These are phyloP conservation scores for Colletes gigas DNA, from an alignment of 1,140 invertebrate genomes.

Conservation along the genomic window DNA sequence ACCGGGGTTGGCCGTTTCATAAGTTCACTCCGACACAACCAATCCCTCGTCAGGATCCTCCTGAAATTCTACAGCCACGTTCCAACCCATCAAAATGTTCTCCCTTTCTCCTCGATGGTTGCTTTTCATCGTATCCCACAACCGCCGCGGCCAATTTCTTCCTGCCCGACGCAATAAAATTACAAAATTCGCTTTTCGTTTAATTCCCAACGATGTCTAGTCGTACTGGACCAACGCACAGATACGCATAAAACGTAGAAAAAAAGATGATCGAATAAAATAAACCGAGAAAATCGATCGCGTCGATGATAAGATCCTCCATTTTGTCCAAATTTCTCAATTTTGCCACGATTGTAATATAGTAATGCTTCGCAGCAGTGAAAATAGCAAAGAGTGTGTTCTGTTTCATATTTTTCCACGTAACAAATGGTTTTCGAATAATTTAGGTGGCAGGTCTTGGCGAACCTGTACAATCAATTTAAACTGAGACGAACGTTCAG, in stretches of 20 bases:
- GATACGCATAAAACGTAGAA: neutral
- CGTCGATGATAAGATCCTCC: no score
- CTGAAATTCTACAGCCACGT: constrained; percentile 60
- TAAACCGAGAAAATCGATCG: no score
- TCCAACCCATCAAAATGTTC: constrained; percentile 52
- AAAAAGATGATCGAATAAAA: neutral
- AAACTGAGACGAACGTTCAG: no score
- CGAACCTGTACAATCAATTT: no score
- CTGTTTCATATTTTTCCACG: no score
- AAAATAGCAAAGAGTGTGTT: no score
- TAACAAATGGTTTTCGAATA: no score
- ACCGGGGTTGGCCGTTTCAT: constrained; percentile 74
- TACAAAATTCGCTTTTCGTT: neutral
- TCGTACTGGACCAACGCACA: no score
- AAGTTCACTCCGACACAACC: constrained; percentile 74
- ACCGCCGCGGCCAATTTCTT: constrained; percentile 19
- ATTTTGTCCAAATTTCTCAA: no score
- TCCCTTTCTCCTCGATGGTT: constrained; percentile 3
- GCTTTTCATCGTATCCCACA: constrained; percentile 39
- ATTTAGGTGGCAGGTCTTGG: no score
- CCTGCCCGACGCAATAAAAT: constrained; percentile 7
- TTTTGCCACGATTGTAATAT: no score
- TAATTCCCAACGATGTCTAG: neutral
- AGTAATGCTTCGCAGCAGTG: no score
- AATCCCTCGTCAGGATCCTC: constrained; percentile 66